Evolutionary conservation across 2,888 invertebrate species (phyloP), one percentile per base, ranked within the genome.

Genomic region (Carcina quercana): DNA sequence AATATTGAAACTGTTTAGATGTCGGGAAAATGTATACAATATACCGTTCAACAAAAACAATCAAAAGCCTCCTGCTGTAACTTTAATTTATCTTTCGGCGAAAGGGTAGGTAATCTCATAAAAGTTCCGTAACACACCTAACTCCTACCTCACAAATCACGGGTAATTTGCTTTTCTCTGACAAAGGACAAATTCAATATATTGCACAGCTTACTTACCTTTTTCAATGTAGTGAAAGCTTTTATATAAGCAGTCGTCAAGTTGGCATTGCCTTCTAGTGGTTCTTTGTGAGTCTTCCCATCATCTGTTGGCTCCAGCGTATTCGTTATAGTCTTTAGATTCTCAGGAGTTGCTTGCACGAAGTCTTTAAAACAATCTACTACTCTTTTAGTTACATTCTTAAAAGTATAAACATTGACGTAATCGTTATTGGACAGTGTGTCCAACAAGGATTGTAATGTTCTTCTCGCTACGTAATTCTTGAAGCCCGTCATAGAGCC

Each of bases 341-440:
- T 96, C 65, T 96, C 95, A 14, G 90, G 89, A 3, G 95, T 96
- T 0, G 95, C 96, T 78, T 96, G 92, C 5, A 98, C 94, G 10
- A 98, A 76, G 32, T 91, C 89, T 25, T 89, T 87, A 64, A 96
- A 97, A 71, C 98, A 99, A 0, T 88, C 86, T 14, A 97, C 93
- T 3, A 95, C 87, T 50, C 92, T 91, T 5, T 86, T 65, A 0
- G 92, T 89, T 1, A 76, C 86, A 24, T 90, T 89, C 48, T 95
- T 94, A 53, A 91, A 94, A 61, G 90, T 89, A 50, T 95, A 90
- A 15, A 99, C 92, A 54, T 97, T 98, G 34, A 99, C 94, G 65
- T 93, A 98, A 72, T 99, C 99, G 68, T 99, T 98, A 64, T 98
- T 98, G 5, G 96, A 97, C 28, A 99, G 88, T 0, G 99, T 98